Evolutionary conservation across 1,140 invertebrate genomes (phyloP).

Genomic region (Zaprionus inermis): DNA sequence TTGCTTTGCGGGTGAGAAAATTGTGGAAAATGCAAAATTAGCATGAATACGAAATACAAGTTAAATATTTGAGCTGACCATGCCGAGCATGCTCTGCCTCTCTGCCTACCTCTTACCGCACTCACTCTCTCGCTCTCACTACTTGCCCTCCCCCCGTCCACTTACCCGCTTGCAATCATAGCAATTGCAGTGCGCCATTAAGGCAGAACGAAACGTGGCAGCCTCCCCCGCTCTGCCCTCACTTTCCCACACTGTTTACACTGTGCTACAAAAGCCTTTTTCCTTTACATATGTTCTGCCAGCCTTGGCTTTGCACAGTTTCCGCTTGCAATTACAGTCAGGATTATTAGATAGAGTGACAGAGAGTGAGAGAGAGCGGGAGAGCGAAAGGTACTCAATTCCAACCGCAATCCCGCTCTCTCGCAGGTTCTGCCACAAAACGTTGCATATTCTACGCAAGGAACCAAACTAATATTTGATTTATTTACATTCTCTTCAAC

Average conservation of each 20-base stretch:
- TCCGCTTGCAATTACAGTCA: slow-evolving; percentile 16
- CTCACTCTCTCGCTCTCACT: not conserved
- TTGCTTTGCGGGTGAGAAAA: slow-evolving; percentile 56
- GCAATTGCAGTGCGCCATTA: slow-evolving; percentile 73
- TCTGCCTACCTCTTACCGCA: not conserved
- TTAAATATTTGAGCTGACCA: slow-evolving; percentile 78
- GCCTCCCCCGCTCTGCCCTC: not conserved
- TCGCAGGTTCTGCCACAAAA: not conserved
- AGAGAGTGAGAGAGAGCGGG: not conserved
- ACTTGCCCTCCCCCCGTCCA: not conserved
- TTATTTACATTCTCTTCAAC: slow-evolving; percentile 60
- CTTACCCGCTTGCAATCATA: slow-evolving; percentile 45
- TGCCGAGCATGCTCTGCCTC: slow-evolving; percentile 18
- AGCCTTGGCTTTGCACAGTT: not conserved
- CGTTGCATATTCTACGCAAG: slow-evolving; percentile 19
- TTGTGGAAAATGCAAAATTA: slow-evolving; percentile 83
- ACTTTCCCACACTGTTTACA: not conserved
- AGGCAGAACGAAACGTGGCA: slow-evolving; percentile 52
- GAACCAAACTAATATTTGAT: slow-evolving; percentile 67
- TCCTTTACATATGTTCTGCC: slow-evolving; percentile 7
- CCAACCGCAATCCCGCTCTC: not conserved
- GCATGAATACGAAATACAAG: slow-evolving; percentile 82
- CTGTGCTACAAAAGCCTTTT: slow-evolving; percentile 5
- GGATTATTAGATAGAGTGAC: slow-evolving; percentile 2
- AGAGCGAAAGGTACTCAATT: not conserved